These are phyloP conservation scores for Glomeris maerens DNA, from an alignment of 1,140 invertebrate genomes.

Conservation along the genomic window DNA sequence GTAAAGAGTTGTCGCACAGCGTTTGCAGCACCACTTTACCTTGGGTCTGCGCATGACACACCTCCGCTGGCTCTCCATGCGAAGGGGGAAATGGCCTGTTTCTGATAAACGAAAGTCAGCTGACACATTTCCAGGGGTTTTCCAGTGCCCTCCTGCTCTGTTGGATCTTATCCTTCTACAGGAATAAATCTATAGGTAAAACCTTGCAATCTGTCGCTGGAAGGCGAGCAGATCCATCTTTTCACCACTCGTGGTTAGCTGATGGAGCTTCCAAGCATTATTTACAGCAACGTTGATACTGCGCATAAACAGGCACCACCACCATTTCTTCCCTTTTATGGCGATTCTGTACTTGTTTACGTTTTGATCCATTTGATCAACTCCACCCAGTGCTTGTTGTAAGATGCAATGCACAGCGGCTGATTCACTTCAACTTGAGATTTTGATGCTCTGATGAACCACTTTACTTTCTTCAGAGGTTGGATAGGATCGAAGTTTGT, in stretches of 20 bases:
- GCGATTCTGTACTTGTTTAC: constrained; percentile 20
- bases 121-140: neutral
- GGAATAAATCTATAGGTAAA: constrained; percentile 19
- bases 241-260: constrained; percentile 10
- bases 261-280: constrained; percentile 26
- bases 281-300: constrained; percentile 24
- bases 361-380: constrained; percentile 24
- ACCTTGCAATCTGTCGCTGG: constrained; percentile 17
- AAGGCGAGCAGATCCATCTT: constrained; percentile 20
- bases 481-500: constrained; percentile 16
- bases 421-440: constrained; percentile 21
- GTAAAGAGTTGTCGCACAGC: too few relatives aligned
- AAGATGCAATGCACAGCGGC: constrained; percentile 18
- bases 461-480: constrained; percentile 16
- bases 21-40: too few relatives aligned
- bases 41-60: too few relatives aligned
- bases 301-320: constrained; percentile 22
- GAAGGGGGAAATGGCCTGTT: too few relatives aligned
- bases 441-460: constrained; percentile 7
- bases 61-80: too few relatives aligned
- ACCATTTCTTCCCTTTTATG: constrained; percentile 27
- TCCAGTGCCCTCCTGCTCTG: neutral
- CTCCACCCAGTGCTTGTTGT: constrained; percentile 23
- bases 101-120: neutral
- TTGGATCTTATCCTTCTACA: too few relatives aligned